Evolutionary conservation across 2,797 vertebrate species (phyloP).

Genomic region (Pempheris klunzingeri): DNA sequence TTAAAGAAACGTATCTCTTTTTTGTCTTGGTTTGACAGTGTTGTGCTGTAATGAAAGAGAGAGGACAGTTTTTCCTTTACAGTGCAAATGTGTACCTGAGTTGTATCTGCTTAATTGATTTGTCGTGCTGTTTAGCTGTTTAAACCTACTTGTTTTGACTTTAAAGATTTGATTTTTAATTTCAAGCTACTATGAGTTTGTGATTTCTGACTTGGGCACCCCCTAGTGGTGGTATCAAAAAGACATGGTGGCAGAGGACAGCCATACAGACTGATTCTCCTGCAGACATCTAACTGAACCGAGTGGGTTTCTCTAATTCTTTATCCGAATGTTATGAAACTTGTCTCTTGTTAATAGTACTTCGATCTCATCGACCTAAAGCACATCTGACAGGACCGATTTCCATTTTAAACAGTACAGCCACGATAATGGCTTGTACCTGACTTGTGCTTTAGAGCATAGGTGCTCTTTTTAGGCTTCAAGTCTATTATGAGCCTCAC

Average conservation of each 20-base stretch:
- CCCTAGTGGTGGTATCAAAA: not conserved
- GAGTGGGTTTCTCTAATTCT: not conserved
- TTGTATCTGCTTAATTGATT: not conserved
- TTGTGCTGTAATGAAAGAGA: not conserved
- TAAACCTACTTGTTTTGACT: not conserved
- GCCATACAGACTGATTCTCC: not conserved
- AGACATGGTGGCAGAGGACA: not conserved
- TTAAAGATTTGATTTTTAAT: too few species aligned
- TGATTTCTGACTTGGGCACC: not conserved
- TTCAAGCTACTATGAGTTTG: not conserved
- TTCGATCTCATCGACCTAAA: not conserved
- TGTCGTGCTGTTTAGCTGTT: not conserved
- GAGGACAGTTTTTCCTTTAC: not conserved
- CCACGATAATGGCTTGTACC: not conserved
- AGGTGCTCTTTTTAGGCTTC: not conserved
- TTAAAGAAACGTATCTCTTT: not conserved
- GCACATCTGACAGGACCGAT: not conserved
- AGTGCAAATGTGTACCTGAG: not conserved
- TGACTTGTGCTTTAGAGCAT: not conserved
- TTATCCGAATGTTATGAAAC: not conserved
- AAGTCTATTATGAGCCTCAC: not conserved
- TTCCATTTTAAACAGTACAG: conserved; percentile 12
- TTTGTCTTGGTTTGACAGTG: not conserved
- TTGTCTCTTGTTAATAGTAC: not conserved
- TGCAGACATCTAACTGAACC: not conserved